These are phyloP conservation scores for Ophraella communa DNA, from an alignment of 2,888 invertebrate genomes.

Conservation along the genomic window DNA sequence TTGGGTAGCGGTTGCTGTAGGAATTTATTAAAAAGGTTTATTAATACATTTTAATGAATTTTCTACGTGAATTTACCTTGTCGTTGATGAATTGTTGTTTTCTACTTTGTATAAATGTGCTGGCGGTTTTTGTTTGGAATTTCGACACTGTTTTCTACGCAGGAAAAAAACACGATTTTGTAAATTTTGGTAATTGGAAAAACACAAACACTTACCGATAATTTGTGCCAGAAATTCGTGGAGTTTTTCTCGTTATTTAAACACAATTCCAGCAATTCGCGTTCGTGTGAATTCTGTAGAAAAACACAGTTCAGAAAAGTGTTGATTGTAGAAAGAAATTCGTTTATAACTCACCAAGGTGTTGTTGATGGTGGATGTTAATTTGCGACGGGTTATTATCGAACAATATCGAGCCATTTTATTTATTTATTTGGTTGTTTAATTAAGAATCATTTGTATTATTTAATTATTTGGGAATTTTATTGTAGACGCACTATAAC, in stretches of 20 bases:
- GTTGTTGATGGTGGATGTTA: slow-evolving; percentile 30
- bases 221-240: slow-evolving; percentile 14
- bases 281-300: slow-evolving; percentile 2
- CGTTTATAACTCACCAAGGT: slow-evolving; percentile 40
- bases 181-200: not conserved
- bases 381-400: slow-evolving; percentile 34
- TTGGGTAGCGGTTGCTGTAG: too few relatives aligned
- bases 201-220: slow-evolving; percentile 8
- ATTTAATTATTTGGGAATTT: too few relatives aligned
- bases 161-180: too few relatives aligned
- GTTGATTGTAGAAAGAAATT: too few relatives aligned
- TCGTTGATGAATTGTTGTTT: not conserved
- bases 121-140: not conserved
- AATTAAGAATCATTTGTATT: too few relatives aligned
- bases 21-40: slow-evolving; percentile 7
- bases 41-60: not conserved
- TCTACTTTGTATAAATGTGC: not conserved
- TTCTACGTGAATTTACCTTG: not conserved
- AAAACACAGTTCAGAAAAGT: too few relatives aligned
- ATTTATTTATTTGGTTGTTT: too few relatives aligned
- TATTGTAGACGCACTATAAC: too few relatives aligned
- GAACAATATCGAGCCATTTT: slow-evolving; percentile 39
- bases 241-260: slow-evolving; percentile 2
- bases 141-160: not conserved
- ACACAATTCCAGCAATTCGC: slow-evolving; percentile 8